Conservation (phyloP, 2,797 vertebrate genomes). For the Dermochelys coriacea region DNA sequence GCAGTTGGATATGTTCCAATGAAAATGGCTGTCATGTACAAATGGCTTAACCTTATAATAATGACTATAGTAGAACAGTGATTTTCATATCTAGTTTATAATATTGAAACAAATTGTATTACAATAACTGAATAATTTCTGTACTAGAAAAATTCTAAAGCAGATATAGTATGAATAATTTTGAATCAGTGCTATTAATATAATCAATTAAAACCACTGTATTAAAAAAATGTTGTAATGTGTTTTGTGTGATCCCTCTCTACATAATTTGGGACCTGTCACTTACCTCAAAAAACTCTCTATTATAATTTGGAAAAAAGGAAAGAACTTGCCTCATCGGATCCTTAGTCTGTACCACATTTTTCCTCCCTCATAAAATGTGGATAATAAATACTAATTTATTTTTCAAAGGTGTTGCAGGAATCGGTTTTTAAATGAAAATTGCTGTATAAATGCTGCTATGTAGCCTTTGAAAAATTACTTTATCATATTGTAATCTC, state of each 20-base stretch:
- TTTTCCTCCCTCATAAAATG: background rate
- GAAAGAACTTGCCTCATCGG: background rate
- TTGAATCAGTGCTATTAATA: conserved; percentile 5
- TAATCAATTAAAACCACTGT: background rate
- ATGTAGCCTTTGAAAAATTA: background rate
- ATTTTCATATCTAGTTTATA: conserved; percentile 17
- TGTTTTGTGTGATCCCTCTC: background rate
- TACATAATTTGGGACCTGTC: conserved; percentile 17
- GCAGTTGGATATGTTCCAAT: background rate
- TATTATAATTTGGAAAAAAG: conserved; percentile 15
- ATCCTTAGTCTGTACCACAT: background rate
- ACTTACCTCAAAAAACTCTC: background rate
- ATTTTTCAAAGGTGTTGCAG: background rate
- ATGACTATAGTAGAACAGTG: conserved; percentile 2
- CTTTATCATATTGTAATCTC: background rate
- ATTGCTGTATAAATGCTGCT: background rate
- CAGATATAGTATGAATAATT: background rate
- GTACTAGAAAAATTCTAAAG: background rate
- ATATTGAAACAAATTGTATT: conserved; percentile 13
- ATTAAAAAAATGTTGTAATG: background rate
- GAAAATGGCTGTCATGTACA: conserved; percentile 36
- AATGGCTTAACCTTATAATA: conserved; percentile 1
- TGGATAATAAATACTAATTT: background rate
- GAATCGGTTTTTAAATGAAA: background rate
- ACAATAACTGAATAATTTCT: background rate